Percentiles rank a stretch among this genome's conserved stretches.
These are phyloP conservation scores for Gymnocheta viridis DNA, from an alignment of 2,888 invertebrate species.

Conservation along the genomic window DNA sequence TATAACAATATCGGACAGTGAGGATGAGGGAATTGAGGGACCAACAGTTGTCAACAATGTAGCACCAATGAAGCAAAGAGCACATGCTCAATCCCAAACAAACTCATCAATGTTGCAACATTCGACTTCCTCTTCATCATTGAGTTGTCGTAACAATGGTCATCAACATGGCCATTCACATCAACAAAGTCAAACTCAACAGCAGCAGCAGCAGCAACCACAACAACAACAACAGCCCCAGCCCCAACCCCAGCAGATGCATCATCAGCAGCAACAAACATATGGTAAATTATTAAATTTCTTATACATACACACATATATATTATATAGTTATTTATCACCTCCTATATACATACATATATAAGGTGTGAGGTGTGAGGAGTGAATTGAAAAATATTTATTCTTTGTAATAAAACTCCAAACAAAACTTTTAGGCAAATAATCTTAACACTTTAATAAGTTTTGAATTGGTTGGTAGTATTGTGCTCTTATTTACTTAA, in stretches of 20 bases:
- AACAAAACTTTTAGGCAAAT: too few relatives aligned
- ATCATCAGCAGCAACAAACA: conserved; percentile 81
- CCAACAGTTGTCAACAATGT: conserved; percentile 69
- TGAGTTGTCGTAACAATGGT: conserved; percentile 74
- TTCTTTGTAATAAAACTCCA: background rate
- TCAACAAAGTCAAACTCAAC: conserved; percentile 74
- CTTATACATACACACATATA: background rate
- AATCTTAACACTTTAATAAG: background rate
- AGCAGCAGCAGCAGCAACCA: conserved; percentile 79
- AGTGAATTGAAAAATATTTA: background rate
- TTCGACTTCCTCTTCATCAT: conserved; percentile 74
- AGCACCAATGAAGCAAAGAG: conserved; percentile 78
- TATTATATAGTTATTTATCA: conserved; percentile 28
- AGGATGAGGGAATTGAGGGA: conserved; percentile 88
- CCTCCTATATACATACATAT: background rate
- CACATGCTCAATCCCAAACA: conserved; percentile 81
- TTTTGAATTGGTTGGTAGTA: background rate
- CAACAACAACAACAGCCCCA: conserved; percentile 82
- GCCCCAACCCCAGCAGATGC: conserved; percentile 79
- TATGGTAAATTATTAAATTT: conserved; percentile 56
- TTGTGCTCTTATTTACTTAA: background rate
- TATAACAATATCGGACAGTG: conserved; percentile 97
- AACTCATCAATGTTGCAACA: conserved; percentile 78
- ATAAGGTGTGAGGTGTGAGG: background rate
- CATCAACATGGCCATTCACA: conserved; percentile 72